Percentiles rank a stretch among this genome's conserved stretches.
These are phyloP conservation scores for Pammene aurita DNA, from an alignment of 2,888 invertebrate genomes.

Conservation along the genomic window DNA sequence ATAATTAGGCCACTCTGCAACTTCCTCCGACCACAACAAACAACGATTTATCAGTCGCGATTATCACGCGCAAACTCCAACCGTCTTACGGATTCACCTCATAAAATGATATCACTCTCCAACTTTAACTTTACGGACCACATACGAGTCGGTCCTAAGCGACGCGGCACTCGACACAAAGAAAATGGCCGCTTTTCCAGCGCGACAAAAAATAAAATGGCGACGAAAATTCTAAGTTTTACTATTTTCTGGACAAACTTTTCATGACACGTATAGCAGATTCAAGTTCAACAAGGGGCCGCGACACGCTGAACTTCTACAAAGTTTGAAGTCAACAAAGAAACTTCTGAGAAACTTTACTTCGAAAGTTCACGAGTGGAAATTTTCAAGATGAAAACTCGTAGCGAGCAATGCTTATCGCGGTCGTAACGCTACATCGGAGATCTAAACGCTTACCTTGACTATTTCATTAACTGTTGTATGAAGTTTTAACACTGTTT, in stretches of 20 bases:
- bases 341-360: conserved; percentile 77
- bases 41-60: conserved; percentile 55
- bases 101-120: conserved; percentile 78
- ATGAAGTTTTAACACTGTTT: conserved; percentile 61
- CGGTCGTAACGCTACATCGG: conserved; percentile 59
- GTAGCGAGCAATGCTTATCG: conserved; percentile 70
- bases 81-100: conserved; percentile 74
- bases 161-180: conserved; percentile 79
- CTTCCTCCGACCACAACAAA: conserved; percentile 60
- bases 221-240: conserved; percentile 84
- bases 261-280: conserved; percentile 61
- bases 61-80: conserved; percentile 57
- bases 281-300: conserved; percentile 60
- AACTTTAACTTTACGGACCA: conserved; percentile 81
- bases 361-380: conserved; percentile 81
- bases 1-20: conserved; percentile 76
- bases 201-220: conserved; percentile 85
- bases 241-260: conserved; percentile 80
- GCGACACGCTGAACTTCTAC: conserved; percentile 59
- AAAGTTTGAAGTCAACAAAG: conserved; percentile 72
- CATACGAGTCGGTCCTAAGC: conserved; percentile 78
- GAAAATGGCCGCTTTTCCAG: conserved; percentile 85
- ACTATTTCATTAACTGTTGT: conserved; percentile 77
- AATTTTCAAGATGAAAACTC: conserved; percentile 84
- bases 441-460: conserved; percentile 73